A percentile compares a stretch with the other conserved stretches of the same genome.
phyloP scores from a whole-genome alignment of 2,797 vertebrate genomes.

The Merluccius polli region DNA sequence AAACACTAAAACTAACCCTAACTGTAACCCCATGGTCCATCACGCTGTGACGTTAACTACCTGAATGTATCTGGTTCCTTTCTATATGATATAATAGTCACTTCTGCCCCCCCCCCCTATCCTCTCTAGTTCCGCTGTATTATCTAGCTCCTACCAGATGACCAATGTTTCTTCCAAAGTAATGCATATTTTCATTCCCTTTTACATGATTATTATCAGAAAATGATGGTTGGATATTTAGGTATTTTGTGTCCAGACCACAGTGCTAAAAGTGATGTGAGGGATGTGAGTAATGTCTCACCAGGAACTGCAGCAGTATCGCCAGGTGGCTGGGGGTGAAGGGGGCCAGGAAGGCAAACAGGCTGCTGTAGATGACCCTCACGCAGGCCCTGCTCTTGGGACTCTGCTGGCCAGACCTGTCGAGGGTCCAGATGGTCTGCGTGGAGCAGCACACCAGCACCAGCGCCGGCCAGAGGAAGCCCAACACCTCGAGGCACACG shows the following conservation, averaged over 20 bases:
- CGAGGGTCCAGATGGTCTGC: slow-evolving; percentile 71
- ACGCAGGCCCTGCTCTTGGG: slow-evolving; percentile 60
- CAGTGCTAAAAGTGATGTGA: background rate
- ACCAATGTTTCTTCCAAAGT: too few relatives aligned
- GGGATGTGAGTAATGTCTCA: slow-evolving; percentile 32
- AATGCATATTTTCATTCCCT: too few relatives aligned
- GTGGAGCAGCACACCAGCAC: slow-evolving; percentile 78
- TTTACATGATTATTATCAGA: too few relatives aligned
- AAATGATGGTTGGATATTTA: too few relatives aligned
- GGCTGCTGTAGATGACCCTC: slow-evolving; percentile 77
- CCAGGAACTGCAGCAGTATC: slow-evolving; percentile 86
- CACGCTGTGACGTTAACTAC: too few relatives aligned
- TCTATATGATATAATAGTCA: too few relatives aligned
- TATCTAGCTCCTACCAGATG: too few relatives aligned
- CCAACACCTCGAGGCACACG: slow-evolving; percentile 75
- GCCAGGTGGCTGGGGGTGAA: slow-evolving; percentile 84
- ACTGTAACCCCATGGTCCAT: too few relatives aligned
- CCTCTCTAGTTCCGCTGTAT: too few relatives aligned
- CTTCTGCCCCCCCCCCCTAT: too few relatives aligned
- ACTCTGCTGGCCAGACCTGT: slow-evolving; percentile 40
- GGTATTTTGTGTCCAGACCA: background rate
- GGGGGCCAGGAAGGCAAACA: slow-evolving; percentile 83
- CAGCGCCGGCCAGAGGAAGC: slow-evolving; percentile 78
- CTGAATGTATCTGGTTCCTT: background rate
- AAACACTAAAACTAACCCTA: too few relatives aligned